A percentile compares a stretch with the other conserved stretches of the same genome.
Conservation (phyloP, 2,797 vertebrate genomes). For the Cryptoprocta ferox region DNA sequence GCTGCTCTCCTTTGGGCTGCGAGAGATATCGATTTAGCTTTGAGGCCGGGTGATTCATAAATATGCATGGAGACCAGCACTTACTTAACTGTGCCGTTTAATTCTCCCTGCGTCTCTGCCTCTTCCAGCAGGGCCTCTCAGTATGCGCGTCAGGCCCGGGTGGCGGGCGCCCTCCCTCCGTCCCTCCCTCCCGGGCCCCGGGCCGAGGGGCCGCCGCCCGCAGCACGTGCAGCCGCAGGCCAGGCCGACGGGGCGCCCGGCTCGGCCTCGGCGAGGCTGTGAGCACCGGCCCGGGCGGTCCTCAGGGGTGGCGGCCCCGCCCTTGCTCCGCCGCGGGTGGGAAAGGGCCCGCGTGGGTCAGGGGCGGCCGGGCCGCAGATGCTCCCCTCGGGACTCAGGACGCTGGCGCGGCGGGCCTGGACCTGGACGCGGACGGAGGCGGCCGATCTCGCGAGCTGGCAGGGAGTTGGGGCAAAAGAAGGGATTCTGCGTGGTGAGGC, state of each 20-base stretch:
- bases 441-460: accelerated
- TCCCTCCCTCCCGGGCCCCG: not conserved
- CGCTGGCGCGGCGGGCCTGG: accelerated
- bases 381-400: accelerated
- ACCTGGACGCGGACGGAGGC: not conserved
- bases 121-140: conserved; percentile 82
- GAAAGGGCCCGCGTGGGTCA: not conserved
- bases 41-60: conserved; percentile 85
- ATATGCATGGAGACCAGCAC: conserved; percentile 87
- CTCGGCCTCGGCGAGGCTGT: accelerated
- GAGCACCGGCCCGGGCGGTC: not conserved
- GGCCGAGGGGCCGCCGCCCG: accelerated
- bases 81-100: conserved; percentile 86
- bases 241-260: accelerated
- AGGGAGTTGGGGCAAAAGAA: not conserved
- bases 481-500: too few species aligned
- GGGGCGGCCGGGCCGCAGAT: not conserved
- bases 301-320: not conserved
- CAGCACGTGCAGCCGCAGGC: not conserved
- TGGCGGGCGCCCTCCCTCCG: conserved; percentile 44
- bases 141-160: conserved; percentile 80
- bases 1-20: conserved; percentile 56
- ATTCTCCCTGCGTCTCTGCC: conserved; percentile 86
- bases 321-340: not conserved
- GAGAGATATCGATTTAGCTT: conserved; percentile 86